These are phyloP conservation scores for Isichthys henryi DNA, from an alignment of 2,113 vertebrate genomes.

Conservation along the genomic window DNA sequence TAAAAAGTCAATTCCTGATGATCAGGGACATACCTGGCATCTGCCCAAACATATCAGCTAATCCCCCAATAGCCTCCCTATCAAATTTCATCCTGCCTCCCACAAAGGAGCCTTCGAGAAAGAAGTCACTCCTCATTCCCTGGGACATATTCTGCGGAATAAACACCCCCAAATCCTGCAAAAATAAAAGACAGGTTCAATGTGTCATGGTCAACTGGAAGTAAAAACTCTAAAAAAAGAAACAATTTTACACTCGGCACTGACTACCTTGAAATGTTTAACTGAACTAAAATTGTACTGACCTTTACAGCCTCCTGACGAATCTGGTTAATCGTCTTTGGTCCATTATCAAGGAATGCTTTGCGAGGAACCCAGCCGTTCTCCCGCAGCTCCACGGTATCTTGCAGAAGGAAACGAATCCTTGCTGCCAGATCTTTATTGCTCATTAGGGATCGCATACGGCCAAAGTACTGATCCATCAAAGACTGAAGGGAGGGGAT, in stretches of 20 bases:
- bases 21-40: conserved; percentile 77
- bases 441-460: conserved; percentile 99
- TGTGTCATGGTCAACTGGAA: neutral
- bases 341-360: conserved; percentile 99
- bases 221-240: neutral
- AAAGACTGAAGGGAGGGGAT: conserved; percentile 74
- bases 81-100: conserved; percentile 95
- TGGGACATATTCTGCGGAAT: conserved; percentile 91
- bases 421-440: conserved; percentile 99
- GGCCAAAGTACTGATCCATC: conserved; percentile 99
- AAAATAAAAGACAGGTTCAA: neutral
- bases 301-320: conserved; percentile 99
- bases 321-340: conserved; percentile 99
- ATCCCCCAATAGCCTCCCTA: conserved; percentile 93
- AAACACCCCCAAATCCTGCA: conserved; percentile 96
- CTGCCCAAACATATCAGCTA: conserved; percentile 99
- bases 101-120: conserved; percentile 97
- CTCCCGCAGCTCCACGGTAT: conserved; percentile 97
- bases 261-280: neutral
- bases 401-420: conserved; percentile 99
- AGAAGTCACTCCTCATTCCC: conserved; percentile 96
- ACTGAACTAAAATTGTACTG: conserved; percentile 33
- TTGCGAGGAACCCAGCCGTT: conserved; percentile 98
- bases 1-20: neutral
- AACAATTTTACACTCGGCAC: neutral